Conservation (phyloP, 2,113 vertebrate genomes). For the Nyctibius bracteatus region DNA sequence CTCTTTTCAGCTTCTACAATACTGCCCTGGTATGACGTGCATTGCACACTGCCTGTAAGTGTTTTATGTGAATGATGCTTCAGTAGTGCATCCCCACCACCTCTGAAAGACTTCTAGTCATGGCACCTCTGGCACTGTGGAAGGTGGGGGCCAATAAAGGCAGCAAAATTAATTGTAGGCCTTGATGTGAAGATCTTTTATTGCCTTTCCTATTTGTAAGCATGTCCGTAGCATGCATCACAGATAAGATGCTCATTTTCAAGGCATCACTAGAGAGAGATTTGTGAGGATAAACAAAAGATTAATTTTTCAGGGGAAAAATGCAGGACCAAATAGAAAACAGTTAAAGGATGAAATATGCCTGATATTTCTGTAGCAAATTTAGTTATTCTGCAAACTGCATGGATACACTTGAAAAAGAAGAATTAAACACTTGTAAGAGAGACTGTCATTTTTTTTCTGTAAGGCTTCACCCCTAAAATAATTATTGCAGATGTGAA, state of each 20-base stretch:
- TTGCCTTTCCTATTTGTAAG: neutral
- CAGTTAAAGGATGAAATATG: neutral
- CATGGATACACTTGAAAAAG: neutral
- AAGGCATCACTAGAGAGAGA: neutral
- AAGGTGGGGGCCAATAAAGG: neutral
- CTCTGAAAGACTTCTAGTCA: neutral
- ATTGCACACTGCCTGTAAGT: accelerated
- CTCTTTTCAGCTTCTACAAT: neutral
- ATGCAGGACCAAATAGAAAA: neutral
- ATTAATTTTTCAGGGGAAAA: neutral
- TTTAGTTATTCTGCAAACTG: neutral
- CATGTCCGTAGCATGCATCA: neutral
- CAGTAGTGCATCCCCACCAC: accelerated
- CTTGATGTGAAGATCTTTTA: neutral
- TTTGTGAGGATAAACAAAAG: neutral
- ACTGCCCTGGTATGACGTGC: neutral
- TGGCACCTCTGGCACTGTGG: neutral
- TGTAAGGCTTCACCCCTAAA: neutral
- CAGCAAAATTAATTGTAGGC: neutral
- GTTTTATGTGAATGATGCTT: neutral
- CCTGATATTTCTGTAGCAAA: neutral
- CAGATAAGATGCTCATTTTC: neutral
- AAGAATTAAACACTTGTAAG: neutral
- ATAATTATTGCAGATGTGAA: neutral
- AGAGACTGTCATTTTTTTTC: neutral